phyloP scores from a whole-genome alignment of 2,113 vertebrate genomes.

The Strix uralensis region DNA sequence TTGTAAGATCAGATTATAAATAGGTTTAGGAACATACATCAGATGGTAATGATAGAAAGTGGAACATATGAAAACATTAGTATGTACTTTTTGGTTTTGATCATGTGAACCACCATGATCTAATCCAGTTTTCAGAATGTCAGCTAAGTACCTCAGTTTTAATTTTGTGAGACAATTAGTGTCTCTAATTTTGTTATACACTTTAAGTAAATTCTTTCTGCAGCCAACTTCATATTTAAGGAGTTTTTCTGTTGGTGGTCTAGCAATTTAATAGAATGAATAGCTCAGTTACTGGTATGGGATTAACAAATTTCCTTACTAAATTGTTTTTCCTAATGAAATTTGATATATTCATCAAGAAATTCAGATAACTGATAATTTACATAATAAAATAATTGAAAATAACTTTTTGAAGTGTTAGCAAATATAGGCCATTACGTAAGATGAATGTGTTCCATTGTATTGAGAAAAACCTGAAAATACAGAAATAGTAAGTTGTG shows the following conservation, averaged over 20 bases:
- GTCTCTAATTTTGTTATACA: background rate
- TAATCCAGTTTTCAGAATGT: background rate
- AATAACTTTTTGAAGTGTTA: background rate
- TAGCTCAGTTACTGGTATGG: background rate
- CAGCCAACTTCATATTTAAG: background rate
- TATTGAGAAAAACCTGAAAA: background rate
- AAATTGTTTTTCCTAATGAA: background rate
- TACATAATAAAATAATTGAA: background rate
- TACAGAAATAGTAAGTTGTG: background rate
- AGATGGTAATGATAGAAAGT: background rate
- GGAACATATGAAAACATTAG: background rate
- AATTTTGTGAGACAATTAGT: background rate
- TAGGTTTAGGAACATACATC: background rate
- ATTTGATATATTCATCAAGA: background rate
- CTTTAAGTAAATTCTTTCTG: background rate
- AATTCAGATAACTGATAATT: background rate
- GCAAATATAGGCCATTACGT: background rate
- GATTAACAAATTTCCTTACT: background rate
- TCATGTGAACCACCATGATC: background rate
- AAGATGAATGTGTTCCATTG: background rate
- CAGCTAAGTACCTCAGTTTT: background rate
- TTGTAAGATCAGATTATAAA: background rate
- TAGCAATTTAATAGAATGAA: background rate
- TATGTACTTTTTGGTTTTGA: background rate
- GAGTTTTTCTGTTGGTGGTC: background rate